These are phyloP conservation scores for Caenorhabditis virilis DNA, from an alignment of 2,888 invertebrate genomes.

Conservation along the genomic window DNA sequence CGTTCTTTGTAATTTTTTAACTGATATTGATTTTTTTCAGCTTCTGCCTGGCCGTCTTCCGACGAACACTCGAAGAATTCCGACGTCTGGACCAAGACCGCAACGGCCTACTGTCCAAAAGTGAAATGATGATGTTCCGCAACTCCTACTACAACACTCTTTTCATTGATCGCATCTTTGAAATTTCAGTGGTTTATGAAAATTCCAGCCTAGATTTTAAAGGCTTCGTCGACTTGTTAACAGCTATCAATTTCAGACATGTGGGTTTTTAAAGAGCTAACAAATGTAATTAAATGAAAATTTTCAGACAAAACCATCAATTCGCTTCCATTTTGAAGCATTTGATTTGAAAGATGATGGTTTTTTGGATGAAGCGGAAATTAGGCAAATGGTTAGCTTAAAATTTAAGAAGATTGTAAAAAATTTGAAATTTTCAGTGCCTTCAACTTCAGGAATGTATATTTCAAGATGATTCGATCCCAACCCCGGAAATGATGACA, in stretches of 20 bases:
- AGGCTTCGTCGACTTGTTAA: slow-evolving; percentile 28
- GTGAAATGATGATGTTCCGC: slow-evolving; percentile 17
- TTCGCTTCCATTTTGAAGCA: slow-evolving; percentile 30
- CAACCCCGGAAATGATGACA: neutral
- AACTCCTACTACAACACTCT: slow-evolving; percentile 17
- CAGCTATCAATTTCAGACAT: slow-evolving; percentile 25
- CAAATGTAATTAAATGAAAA: neutral
- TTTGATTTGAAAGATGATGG: slow-evolving; percentile 32
- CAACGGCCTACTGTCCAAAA: slow-evolving; percentile 14
- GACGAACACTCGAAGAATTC: slow-evolving; percentile 17
- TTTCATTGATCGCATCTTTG: slow-evolving; percentile 21
- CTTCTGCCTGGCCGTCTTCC: slow-evolving; percentile 12
- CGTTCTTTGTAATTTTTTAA: neutral
- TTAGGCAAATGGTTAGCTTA: too few relatives aligned
- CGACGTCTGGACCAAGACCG: slow-evolving; percentile 19
- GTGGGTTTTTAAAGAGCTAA: slow-evolving; percentile 14
- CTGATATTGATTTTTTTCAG: slow-evolving; percentile 7
- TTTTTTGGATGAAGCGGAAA: slow-evolving; percentile 26
- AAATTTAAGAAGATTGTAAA: too few relatives aligned
- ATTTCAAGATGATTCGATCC: neutral
- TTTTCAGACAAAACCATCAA: slow-evolving; percentile 28
- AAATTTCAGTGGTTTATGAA: slow-evolving; percentile 25
- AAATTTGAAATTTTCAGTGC: too few relatives aligned
- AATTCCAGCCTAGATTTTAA: slow-evolving; percentile 26
- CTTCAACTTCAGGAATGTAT: slow-evolving; percentile 1